phyloP scores from a whole-genome alignment of 2,888 invertebrate genomes.

The Drosophila birchii region DNA sequence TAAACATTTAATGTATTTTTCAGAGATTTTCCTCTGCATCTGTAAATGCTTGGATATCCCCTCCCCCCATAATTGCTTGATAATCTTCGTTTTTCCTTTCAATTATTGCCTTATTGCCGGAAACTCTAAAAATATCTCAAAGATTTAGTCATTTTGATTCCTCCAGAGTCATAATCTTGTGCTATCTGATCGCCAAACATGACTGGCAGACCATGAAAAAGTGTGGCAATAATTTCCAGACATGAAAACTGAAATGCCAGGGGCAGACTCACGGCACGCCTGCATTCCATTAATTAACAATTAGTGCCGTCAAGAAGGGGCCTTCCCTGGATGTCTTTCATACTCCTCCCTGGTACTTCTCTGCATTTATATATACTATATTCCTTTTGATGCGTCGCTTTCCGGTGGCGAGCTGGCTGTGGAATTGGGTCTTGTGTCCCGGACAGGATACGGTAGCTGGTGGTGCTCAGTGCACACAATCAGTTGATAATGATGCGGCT shows the following conservation, averaged over 20 bases:
- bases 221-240: constrained; percentile 41
- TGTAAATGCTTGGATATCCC: neutral
- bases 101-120: neutral
- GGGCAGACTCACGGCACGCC: constrained; percentile 42
- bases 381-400: constrained; percentile 43
- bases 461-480: constrained; percentile 49
- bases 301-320: constrained; percentile 65
- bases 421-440: constrained; percentile 39
- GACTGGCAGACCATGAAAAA: constrained; percentile 34
- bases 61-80: neutral
- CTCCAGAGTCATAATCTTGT: neutral
- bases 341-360: neutral
- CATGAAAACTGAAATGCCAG: constrained; percentile 35
- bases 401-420: constrained; percentile 51
- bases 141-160: neutral
- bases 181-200: constrained; percentile 21
- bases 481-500: constrained; percentile 74
- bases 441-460: constrained; percentile 68
- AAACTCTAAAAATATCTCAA: neutral
- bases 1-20: neutral
- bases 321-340: constrained; percentile 2
- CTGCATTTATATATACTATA: neutral
- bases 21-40: neutral
- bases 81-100: neutral
- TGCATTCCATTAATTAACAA: constrained; percentile 76